These are phyloP conservation scores for Barypeithes pellucidus DNA, from an alignment of 2,888 invertebrate species.

Conservation along the genomic window DNA sequence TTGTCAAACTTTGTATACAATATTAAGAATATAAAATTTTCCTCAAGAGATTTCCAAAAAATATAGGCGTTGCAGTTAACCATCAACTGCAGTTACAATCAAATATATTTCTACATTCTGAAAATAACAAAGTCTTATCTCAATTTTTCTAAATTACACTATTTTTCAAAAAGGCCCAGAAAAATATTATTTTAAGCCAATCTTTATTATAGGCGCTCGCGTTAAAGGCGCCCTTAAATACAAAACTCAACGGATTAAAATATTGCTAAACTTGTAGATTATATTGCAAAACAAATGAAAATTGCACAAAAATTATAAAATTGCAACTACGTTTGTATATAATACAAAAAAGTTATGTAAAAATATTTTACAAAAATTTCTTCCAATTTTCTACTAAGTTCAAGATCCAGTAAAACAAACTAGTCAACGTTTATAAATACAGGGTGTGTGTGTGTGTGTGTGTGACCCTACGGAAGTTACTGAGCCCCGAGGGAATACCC, in stretches of 20 bases:
- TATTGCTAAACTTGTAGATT: background rate
- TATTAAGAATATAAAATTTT: conserved; percentile 12
- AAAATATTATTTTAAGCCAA: too few species aligned
- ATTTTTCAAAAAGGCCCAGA: background rate
- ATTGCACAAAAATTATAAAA: conserved; percentile 11
- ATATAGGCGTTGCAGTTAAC: too few species aligned
- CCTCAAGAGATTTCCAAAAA: conserved; percentile 10
- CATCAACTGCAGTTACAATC: background rate
- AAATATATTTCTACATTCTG: background rate
- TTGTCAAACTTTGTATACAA: background rate
- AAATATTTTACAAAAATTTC: background rate
- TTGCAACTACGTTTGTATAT: background rate
- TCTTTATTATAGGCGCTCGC: too few species aligned
- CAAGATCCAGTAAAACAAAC: too few species aligned
- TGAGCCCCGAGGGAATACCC: too few species aligned
- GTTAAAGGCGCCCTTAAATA: too few species aligned
- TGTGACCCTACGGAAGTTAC: too few species aligned
- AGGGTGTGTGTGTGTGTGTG: too few species aligned
- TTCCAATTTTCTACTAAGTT: background rate
- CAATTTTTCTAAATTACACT: background rate
- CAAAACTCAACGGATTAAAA: background rate
- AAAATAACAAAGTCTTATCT: conserved; percentile 3
- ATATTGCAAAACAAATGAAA: conserved; percentile 4
- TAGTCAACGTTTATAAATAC: too few species aligned
- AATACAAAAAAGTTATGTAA: background rate